Conservation (phyloP, 2,888 invertebrate genomes). For the Cataglyphis livida region DNA sequence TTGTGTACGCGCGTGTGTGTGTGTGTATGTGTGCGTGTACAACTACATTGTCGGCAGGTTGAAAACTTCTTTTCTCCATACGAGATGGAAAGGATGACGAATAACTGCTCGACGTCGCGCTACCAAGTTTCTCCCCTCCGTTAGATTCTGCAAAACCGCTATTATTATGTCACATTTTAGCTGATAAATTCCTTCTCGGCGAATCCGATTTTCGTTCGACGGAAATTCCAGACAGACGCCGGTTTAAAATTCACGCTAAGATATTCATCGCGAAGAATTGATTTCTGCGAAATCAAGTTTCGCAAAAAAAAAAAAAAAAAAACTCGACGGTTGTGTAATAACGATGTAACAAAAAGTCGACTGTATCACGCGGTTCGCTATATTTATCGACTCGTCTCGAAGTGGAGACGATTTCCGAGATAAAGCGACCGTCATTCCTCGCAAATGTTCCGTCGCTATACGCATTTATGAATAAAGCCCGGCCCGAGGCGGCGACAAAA, state of each 20-base stretch:
- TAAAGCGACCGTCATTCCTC: neutral
- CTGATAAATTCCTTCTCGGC: neutral
- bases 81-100: constrained; percentile 2
- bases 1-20: neutral
- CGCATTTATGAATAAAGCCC: constrained; percentile 43
- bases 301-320: too few relatives aligned
- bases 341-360: neutral
- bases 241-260: neutral
- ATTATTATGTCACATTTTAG: neutral
- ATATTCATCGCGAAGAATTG: neutral
- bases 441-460: constrained; percentile 4
- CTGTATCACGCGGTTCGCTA: constrained; percentile 1
- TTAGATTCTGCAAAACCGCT: neutral
- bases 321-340: neutral
- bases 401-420: constrained; percentile 21
- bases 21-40: neutral
- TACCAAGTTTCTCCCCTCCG: neutral
- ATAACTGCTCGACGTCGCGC: constrained; percentile 2
- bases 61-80: constrained; percentile 7
- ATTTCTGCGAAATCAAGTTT: neutral
- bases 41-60: neutral
- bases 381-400: constrained; percentile 11
- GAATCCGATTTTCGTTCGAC: neutral
- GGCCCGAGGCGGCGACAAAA: constrained; percentile 19
- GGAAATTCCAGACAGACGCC: neutral